These are phyloP conservation scores for Gorsachius goisagi DNA, from an alignment of 2,113 vertebrate genomes.

Conservation along the genomic window DNA sequence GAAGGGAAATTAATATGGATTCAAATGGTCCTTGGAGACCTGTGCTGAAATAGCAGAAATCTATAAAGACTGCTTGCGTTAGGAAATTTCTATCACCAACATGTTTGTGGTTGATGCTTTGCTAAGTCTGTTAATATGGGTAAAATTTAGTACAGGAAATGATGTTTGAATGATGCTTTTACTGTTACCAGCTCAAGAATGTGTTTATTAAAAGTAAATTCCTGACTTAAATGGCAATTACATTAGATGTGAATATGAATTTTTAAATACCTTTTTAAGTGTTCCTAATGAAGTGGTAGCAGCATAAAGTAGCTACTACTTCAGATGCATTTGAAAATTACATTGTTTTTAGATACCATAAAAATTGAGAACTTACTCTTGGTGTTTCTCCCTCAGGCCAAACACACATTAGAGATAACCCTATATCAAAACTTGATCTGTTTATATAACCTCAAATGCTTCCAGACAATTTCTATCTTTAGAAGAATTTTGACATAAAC, in stretches of 20 bases:
- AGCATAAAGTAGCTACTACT: conserved; percentile 2
- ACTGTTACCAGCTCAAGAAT: conserved; percentile 48
- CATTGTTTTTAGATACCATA: neutral
- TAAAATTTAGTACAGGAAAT: conserved; percentile 72
- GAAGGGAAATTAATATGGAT: conserved; percentile 99
- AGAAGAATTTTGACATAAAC: neutral
- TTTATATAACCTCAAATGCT: neutral
- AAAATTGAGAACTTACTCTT: neutral
- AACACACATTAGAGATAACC: neutral
- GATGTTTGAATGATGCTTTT: conserved; percentile 63
- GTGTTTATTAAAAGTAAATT: conserved; percentile 73
- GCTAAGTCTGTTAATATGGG: conserved; percentile 70
- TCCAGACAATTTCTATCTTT: neutral
- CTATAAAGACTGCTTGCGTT: conserved; percentile 90
- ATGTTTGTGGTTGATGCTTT: conserved; percentile 83
- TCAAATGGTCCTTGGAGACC: conserved; percentile 95
- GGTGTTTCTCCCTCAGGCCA: neutral
- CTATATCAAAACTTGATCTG: neutral
- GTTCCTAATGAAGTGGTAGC: neutral
- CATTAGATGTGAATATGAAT: conserved; percentile 15
- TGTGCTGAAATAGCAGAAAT: conserved; percentile 82
- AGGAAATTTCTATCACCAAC: conserved; percentile 88
- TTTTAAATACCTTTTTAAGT: conserved; percentile 16
- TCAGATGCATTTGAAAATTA: neutral
- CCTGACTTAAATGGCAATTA: conserved; percentile 36